Evolutionary conservation across 2,113 vertebrate genomes (phyloP), one percentile per base, ranked within the genome.

Genomic region (Syngnathoides biaculeatus): DNA sequence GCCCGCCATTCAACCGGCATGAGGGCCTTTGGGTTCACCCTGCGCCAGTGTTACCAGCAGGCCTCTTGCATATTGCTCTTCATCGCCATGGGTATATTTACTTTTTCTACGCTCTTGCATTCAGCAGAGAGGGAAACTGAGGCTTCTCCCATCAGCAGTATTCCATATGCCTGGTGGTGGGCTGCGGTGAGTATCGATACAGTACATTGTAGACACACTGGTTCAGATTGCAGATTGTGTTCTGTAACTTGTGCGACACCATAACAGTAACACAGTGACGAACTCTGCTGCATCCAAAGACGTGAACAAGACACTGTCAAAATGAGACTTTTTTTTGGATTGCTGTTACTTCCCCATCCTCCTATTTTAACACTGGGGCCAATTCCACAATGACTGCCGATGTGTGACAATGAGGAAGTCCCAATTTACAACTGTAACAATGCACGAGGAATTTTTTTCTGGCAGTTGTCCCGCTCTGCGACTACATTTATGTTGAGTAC

Each of bases 161-260:
- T 95, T 68, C 94, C 93, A 2, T 77, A 77, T 0, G 78, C 93
- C 0, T 95, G 93, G 94, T 94, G 94, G 94, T 95, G 93, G 94
- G 94, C 94, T 63, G 91, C 94, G 63, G 93, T 95, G 82, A 93
- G 94, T 83, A 75, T 42, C 14, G 45, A 11, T 42, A 45, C 60
- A 19, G 4, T 35, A 35, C 30, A 35, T 47, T 8, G 11, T 11
- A 47, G 13, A 30, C 15, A 19, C 27, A 24, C 14, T 14, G 12
- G 15, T 38, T 55, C n/a, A n/a, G n/a, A n/a, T n/a, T n/a, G n/a
- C n/a, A n/a, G n/a, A n/a, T n/a, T n/a, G n/a, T n/a, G n/a, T n/a
- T n/a, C n/a, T n/a, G n/a, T n/a, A n/a, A n/a, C n/a, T n/a, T n/a
- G n/a, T n/a, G n/a, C n/a, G n/a, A n/a, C n/a, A n/a, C n/a, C n/a